These are phyloP conservation scores for Gadopsis marmoratus DNA, from an alignment of 2,797 vertebrate genomes.

Conservation along the genomic window DNA sequence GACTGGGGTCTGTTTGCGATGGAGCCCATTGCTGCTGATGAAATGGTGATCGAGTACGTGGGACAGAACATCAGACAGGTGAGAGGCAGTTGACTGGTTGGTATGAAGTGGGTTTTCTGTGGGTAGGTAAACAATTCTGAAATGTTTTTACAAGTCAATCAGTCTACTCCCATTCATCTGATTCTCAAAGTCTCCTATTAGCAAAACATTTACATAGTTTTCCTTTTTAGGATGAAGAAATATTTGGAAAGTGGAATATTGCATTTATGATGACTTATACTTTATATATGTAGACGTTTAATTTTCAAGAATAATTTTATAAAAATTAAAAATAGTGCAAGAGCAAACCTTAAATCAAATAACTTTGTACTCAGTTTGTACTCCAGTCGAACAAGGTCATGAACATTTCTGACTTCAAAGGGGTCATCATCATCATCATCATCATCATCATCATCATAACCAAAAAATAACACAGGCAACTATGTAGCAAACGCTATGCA, in stretches of 20 bases:
- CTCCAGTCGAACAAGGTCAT: not conserved
- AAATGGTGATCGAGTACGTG: conserved; percentile 99
- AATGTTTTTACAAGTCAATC: not conserved
- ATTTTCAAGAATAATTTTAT: no score
- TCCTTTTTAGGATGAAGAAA: not conserved
- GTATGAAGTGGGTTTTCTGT: not conserved
- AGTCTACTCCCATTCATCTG: not conserved
- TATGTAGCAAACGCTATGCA: not conserved
- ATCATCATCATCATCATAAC: no score
- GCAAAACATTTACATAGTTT: not conserved
- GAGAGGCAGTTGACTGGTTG: conserved; percentile 32
- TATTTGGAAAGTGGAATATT: not conserved
- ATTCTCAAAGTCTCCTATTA: not conserved
- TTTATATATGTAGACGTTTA: not conserved
- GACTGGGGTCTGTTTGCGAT: conserved; percentile 98
- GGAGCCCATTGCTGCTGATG: conserved; percentile 98
- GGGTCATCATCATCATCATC: not conserved
- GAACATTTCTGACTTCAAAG: not conserved
- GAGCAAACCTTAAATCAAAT: not conserved
- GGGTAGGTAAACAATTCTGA: not conserved
- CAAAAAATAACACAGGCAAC: no score
- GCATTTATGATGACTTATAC: not conserved
- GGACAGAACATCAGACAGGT: conserved; percentile 99
- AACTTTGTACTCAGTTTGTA: not conserved
- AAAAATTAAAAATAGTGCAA: not conserved